Percentiles rank a stretch among this genome's conserved stretches.
phyloP scores from a whole-genome alignment of 2,888 invertebrate genomes.

The Empis stercorea region DNA sequence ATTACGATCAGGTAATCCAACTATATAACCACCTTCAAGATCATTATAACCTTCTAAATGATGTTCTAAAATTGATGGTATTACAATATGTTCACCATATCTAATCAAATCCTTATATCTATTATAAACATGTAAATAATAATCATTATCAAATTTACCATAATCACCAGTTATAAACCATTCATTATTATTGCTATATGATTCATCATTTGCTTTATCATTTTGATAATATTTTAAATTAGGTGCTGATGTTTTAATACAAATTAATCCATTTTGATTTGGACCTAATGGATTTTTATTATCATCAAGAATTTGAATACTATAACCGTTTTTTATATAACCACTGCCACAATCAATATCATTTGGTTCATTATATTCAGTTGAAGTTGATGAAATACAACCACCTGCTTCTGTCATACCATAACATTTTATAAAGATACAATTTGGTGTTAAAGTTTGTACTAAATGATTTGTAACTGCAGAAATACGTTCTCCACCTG shows the following conservation, averaged over 20 bases:
- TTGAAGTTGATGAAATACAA: background rate
- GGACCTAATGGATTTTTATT: background rate
- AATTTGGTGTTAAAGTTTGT: background rate
- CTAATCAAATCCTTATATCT: background rate
- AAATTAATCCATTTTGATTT: conserved; percentile 8
- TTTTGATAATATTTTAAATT: conserved; percentile 4
- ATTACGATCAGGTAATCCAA: conserved; percentile 3
- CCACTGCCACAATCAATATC: background rate
- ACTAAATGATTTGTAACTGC: background rate
- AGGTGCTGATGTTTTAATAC: background rate
- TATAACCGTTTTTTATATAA: too few relatives aligned
- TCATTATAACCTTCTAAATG: background rate
- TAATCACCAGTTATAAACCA: conserved; percentile 4
- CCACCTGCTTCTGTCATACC: conserved; percentile 8
- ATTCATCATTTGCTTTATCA: background rate
- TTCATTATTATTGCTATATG: background rate
- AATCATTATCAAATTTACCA: conserved; percentile 3
- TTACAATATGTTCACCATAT: background rate
- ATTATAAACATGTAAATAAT: background rate
- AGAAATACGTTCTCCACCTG: conserved; percentile 3
- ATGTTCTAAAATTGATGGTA: too few relatives aligned
- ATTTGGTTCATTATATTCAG: background rate
- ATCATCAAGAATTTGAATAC: background rate
- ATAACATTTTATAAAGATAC: conserved; percentile 3
- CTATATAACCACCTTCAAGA: background rate